Percentiles rank a stretch among this genome's conserved stretches.
phyloP scores from a whole-genome alignment of 2,113 vertebrate species.

The Clarias magur region DNA sequence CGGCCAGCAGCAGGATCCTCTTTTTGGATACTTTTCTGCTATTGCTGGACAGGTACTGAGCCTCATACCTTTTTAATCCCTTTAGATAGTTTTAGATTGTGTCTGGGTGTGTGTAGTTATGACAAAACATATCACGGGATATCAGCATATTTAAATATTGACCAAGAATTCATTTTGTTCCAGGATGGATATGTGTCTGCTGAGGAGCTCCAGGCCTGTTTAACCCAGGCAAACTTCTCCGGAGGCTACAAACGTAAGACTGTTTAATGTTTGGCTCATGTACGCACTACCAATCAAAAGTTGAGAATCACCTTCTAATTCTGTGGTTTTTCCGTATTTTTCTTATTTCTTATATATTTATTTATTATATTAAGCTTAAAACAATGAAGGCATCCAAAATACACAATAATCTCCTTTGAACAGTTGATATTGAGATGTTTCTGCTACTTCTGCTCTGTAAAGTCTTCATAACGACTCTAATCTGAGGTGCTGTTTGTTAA shows the following conservation, averaged over 20 bases:
- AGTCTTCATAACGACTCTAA: too few relatives aligned
- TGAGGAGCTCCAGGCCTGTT: slow-evolving; percentile 84
- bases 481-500: too few relatives aligned
- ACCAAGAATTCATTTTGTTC: slow-evolving; percentile 44
- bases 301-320: too few relatives aligned
- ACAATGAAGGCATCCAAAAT: too few relatives aligned
- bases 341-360: too few relatives aligned
- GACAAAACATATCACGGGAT: neutral
- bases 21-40: slow-evolving; percentile 69
- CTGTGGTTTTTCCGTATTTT: too few relatives aligned
- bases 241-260: slow-evolving; percentile 84
- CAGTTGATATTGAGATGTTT: too few relatives aligned
- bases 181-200: slow-evolving; percentile 88
- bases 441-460: too few relatives aligned
- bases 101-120: neutral
- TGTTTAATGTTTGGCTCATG: neutral
- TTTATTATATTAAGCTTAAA: too few relatives aligned
- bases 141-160: neutral
- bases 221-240: slow-evolving; percentile 82
- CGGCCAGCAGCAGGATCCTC: slow-evolving; percentile 69
- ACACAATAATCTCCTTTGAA: too few relatives aligned
- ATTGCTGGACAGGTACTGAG: slow-evolving; percentile 70
- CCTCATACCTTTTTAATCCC: neutral
- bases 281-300: too few relatives aligned
- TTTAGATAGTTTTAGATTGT: neutral